Percentiles rank a stretch among this genome's conserved stretches.
phyloP scores from a whole-genome alignment of 2,888 invertebrate species.

The Unio delphinus region DNA sequence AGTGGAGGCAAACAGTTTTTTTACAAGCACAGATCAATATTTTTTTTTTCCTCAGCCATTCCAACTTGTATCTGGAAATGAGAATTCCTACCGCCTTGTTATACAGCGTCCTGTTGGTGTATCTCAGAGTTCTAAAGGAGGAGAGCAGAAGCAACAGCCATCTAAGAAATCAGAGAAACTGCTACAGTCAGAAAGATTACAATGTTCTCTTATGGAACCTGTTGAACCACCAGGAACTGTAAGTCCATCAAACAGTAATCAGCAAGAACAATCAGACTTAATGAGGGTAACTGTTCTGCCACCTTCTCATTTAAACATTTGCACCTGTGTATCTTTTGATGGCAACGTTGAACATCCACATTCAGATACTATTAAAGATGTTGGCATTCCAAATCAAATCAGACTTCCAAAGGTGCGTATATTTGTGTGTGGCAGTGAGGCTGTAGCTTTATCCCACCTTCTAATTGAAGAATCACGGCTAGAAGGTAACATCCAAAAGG shows the following conservation, averaged over 20 bases:
- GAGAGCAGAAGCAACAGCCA: background rate
- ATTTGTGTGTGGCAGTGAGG: conserved; percentile 51
- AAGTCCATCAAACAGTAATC: no score
- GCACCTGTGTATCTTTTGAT: no score
- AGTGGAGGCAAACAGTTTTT: no score
- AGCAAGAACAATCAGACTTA: no score
- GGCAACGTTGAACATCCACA: no score
- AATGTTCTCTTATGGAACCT: no score
- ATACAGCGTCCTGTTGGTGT: conserved; percentile 50
- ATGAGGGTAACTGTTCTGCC: no score
- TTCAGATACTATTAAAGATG: no score
- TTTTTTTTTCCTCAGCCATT: conserved; percentile 25
- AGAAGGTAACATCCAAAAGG: conserved; percentile 12
- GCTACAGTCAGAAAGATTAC: background rate
- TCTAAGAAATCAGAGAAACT: background rate
- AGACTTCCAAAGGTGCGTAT: conserved; percentile 47
- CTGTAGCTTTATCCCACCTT: conserved; percentile 33
- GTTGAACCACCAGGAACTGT: no score
- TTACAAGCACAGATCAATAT: no score
- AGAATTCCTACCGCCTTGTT: conserved; percentile 34
- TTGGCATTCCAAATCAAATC: conserved; percentile 3
- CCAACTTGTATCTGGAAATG: conserved; percentile 16
- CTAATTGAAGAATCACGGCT: conserved; percentile 29
- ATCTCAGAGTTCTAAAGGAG: conserved; percentile 23
- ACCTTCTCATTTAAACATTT: no score